phyloP scores from a whole-genome alignment of 2,113 vertebrate genomes.

The Mastomys coucha region DNA sequence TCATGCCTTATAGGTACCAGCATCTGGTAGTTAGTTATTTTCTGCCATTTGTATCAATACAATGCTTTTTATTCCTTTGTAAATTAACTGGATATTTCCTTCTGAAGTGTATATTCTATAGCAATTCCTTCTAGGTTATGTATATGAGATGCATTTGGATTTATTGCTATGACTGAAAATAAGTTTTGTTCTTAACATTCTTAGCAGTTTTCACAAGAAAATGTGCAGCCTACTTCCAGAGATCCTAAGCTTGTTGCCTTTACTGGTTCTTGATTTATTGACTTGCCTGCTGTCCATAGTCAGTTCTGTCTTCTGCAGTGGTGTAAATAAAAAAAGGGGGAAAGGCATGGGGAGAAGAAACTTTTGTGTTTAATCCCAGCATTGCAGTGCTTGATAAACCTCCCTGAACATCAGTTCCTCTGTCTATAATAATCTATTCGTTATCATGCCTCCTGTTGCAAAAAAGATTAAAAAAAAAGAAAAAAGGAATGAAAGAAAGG shows the following conservation, averaged over 20 bases:
- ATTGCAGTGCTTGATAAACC: not conserved
- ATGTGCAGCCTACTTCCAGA: not conserved
- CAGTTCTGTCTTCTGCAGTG: not conserved
- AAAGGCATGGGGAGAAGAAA: not conserved
- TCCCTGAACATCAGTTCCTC: not conserved
- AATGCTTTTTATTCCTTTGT: constrained; percentile 35
- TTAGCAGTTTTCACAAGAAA: constrained; percentile 53
- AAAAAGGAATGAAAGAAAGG: no score
- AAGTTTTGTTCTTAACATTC: constrained; percentile 48
- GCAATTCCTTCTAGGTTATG: constrained; percentile 49
- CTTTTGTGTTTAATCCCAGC: not conserved
- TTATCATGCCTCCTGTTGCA: not conserved
- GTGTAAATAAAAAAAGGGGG: not conserved
- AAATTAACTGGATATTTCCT: constrained; percentile 47
- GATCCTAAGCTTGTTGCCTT: not conserved
- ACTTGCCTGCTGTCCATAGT: not conserved
- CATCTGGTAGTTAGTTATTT: not conserved
- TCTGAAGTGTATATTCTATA: constrained; percentile 59
- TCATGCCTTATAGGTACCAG: not conserved
- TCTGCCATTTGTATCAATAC: not conserved
- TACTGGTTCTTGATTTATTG: constrained; percentile 33
- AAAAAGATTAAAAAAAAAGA: not conserved
- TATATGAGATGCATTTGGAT: constrained; percentile 61
- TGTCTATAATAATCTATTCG: not conserved
- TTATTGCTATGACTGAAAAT: constrained; percentile 64